Conservation (phyloP, 2,888 invertebrate genomes). For the Barypeithes pellucidus region DNA sequence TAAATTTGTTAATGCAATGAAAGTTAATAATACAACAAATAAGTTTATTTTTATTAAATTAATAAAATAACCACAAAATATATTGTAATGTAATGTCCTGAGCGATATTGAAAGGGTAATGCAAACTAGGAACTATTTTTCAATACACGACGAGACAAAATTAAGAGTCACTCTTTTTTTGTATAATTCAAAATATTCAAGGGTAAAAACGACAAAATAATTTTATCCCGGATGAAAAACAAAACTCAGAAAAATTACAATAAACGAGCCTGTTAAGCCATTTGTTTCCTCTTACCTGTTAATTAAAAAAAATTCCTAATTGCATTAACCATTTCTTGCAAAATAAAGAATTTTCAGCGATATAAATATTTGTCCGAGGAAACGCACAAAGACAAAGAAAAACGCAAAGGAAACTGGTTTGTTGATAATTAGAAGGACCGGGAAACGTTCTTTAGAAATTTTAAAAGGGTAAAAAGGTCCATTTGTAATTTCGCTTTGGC, state of each 20-base stretch:
- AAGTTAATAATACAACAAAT: no score
- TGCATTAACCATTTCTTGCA: conserved; percentile 40
- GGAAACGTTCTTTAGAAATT: conserved; percentile 18
- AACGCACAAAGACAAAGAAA: conserved; percentile 25
- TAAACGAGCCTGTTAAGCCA: conserved; percentile 3
- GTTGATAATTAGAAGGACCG: conserved; percentile 28
- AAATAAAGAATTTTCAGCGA: conserved; percentile 37
- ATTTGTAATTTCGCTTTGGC: conserved; percentile 16
- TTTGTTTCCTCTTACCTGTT: conserved; percentile 26
- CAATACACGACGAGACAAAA: no score
- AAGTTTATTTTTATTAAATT: no score
- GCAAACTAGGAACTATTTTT: no score
- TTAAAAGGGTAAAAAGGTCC: conserved; percentile 26
- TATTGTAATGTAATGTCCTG: no score
- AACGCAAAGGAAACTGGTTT: conserved; percentile 27
- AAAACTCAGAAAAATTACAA: conserved; percentile 7
- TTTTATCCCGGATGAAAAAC: background rate
- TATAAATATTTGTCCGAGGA: conserved; percentile 44
- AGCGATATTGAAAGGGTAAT: background rate
- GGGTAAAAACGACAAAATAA: background rate
- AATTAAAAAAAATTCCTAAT: conserved; percentile 47
- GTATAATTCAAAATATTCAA: no score
- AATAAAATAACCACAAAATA: no score
- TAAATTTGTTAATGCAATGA: no score
- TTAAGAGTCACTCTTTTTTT: no score